Conservation (phyloP, 1,140 invertebrate genomes). For the Asobara japonica region DNA sequence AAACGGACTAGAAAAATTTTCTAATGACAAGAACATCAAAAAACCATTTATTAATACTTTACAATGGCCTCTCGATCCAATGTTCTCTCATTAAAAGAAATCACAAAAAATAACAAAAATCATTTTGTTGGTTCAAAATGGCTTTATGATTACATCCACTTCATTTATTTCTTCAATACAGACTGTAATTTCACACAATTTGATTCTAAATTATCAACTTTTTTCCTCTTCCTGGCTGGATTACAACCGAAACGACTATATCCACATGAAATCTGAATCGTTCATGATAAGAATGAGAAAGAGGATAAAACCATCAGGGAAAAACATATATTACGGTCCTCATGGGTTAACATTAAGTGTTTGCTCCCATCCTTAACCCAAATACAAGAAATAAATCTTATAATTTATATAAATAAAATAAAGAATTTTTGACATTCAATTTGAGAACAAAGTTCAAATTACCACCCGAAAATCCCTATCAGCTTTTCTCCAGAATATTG, state of each 20-base stretch:
- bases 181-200: too few species aligned
- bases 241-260: background rate
- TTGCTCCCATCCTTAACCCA: background rate
- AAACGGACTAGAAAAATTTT: too few species aligned
- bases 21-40: too few species aligned
- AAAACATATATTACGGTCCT: background rate
- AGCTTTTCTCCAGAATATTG: too few species aligned
- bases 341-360: background rate
- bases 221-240: background rate
- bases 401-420: slow-evolving; percentile 8
- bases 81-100: too few species aligned
- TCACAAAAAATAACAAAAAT: too few species aligned
- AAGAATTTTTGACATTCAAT: slow-evolving; percentile 5
- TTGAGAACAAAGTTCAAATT: background rate
- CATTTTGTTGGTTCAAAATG: too few species aligned
- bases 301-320: background rate
- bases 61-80: too few species aligned
- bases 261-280: background rate
- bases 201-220: too few species aligned
- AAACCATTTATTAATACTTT: too few species aligned
- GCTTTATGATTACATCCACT: too few species aligned
- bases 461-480: background rate
- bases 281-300: background rate
- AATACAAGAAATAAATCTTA: slow-evolving; percentile 1
- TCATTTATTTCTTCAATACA: too few species aligned